Base-by-base conservation (phyloP, 1,140 invertebrate genomes). In the Neuroterus valhalla region DNA sequence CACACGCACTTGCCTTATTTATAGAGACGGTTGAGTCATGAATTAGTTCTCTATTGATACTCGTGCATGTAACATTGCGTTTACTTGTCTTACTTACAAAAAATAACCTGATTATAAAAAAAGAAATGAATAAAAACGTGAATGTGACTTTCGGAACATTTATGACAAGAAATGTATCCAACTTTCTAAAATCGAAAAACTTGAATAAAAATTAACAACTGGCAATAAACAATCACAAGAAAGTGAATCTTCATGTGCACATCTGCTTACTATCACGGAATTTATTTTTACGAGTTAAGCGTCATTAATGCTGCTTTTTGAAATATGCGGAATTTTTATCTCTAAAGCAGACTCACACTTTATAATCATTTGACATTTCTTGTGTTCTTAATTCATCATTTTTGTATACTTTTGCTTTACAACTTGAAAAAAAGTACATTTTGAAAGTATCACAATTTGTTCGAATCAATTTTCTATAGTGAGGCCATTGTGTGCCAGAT, bases 21-120 rank as follows among this genome's bases (percentile, higher is more conserved):
- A 79, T 79, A 81, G 78, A 77, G 78, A 62, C 78, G 70, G 75
- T 76, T 72, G 81, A 79, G 79, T 80, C 81, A 78, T 74, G 75
- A 74, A 81, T 82, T 79, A 78, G 81, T 79, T 71, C 48, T 80
- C 70, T 75, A 82, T 80, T 77, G 81, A 82, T 79, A 81, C 73
- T 79, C 77, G 77, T 73, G 76, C 73, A 71, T 71, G 74, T 75
- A 78, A 72, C 74, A 68, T 76, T 76, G 74, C 76, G 62, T 73
- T 73, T 50, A 44, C 72, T 73, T 38, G 6, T 38, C 50, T 71
- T 71, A 43, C 70, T 67, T 12, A 68, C 66, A 68, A 38, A 38
- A 1, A 38, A 38, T 38, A 38, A 38, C 31, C 0, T 8, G 31
- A 38, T 1, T 38, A 38, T 38, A 38, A 38, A 38, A 8, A 38